Base-by-base conservation (phyloP, 2,888 invertebrate species). In the Clepsis dumicolana region DNA sequence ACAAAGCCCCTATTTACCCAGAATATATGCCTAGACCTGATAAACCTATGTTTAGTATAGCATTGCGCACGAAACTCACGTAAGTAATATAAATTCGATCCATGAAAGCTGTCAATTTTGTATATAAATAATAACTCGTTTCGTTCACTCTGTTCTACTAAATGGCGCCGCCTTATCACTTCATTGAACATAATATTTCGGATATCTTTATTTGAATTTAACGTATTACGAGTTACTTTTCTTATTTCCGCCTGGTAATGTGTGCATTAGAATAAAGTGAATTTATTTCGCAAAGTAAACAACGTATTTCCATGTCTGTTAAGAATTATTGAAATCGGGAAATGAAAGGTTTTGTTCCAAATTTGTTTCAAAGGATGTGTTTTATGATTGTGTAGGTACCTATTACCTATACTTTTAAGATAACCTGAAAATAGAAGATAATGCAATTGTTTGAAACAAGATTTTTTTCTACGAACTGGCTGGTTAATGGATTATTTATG, bases 121-220 rank as follows among this genome's bases (percentile, higher is more conserved):
- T 25, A 52, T 62, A 16, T 32, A 62, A 62, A 35, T 52, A 62
- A 35, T 52, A 24, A 25, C 24, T 24, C 8, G n/a, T 24, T 24
- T 50, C 50, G 21, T 48, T 21, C 48, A 48, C 48, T n/a, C n/a
- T 12, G 21, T 48, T 48, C 48, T 48, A 2, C 48, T 21, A 10
- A 1, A 48, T 21, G 48, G 48, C 21, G 12, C 48, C 48, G 48
- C 18, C 21, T 48, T 21, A 21, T 8, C 32, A 52, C 48, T 62
- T 52, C 44, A 60, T 62, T 52, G 50, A 32, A 35, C 48, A 48
- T 48, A 12, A 48, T 21, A 48, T 21, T 48, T 48, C 12, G 48
- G 21, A 48, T 48, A 7, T 48, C 48, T 48, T 48, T 48, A 48
- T 48, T 48, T 12, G 21, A 21, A 48, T 48, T 21, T 8, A 48